Conservation (phyloP, 2,113 vertebrate species). For the Ophiodon elongatus region DNA sequence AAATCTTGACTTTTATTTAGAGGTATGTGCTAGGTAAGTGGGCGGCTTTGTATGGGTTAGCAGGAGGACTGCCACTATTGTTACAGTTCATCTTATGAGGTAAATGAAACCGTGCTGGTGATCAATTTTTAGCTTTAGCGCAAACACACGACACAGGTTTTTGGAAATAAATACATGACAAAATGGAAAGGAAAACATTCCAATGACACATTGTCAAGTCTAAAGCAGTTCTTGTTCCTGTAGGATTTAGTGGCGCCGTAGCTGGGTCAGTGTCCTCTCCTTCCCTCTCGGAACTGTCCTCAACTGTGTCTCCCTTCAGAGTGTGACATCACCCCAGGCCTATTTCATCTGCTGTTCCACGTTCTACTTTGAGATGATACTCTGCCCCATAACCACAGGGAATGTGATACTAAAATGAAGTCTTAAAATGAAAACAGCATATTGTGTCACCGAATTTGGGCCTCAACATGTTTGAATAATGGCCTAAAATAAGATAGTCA, state of each 20-base stretch:
- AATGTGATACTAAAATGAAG: conserved; percentile 26
- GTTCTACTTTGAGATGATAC: conserved; percentile 51
- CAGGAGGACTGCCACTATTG: neutral
- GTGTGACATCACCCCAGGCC: conserved; percentile 56
- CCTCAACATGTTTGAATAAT: neutral
- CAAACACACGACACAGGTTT: neutral
- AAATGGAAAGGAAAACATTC: too few relatives aligned
- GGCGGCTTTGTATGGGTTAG: conserved; percentile 22
- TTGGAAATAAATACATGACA: neutral
- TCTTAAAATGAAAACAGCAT: conserved; percentile 18
- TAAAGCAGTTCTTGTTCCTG: conserved; percentile 19
- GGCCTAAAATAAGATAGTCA: neutral
- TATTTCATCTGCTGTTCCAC: conserved; percentile 50
- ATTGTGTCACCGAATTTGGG: conserved; percentile 49
- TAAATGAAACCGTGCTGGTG: neutral
- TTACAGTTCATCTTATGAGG: neutral
- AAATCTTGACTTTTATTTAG: conserved; percentile 47
- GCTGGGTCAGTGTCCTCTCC: conserved; percentile 21
- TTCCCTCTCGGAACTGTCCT: conserved; percentile 17
- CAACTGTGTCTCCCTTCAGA: conserved; percentile 35
- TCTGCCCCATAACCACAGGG: conserved; percentile 51
- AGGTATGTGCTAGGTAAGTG: neutral
- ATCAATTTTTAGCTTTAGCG: neutral
- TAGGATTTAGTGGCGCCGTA: conserved; percentile 16
- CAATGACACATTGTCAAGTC: too few relatives aligned